These are phyloP conservation scores for Ophthalmolycus amberensis DNA, from an alignment of 2,113 vertebrate species.

Conservation along the genomic window DNA sequence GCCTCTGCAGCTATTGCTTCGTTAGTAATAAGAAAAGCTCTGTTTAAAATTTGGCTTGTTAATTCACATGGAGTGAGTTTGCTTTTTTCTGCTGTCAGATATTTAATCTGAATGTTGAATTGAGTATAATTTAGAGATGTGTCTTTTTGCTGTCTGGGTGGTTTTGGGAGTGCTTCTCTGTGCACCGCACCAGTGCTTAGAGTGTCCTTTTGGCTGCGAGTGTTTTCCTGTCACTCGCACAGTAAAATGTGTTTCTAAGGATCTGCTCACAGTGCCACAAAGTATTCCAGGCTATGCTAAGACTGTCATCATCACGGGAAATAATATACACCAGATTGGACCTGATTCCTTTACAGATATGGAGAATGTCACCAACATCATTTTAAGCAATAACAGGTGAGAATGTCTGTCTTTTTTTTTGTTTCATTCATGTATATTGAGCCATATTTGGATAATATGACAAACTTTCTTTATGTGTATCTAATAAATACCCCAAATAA, in stretches of 20 bases:
- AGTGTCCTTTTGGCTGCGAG: slow-evolving; percentile 83
- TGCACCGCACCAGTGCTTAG: slow-evolving; percentile 51
- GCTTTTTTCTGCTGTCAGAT: neutral
- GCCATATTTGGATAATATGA: slow-evolving; percentile 20
- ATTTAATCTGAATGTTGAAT: neutral
- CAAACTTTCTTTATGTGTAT: slow-evolving; percentile 33
- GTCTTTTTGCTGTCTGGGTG: slow-evolving; percentile 39
- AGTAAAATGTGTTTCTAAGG: slow-evolving; percentile 81
- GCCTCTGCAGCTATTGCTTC: slow-evolving; percentile 30
- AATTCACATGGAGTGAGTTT: neutral
- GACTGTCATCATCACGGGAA: slow-evolving; percentile 80
- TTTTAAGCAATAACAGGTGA: slow-evolving; percentile 85
- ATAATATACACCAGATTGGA: slow-evolving; percentile 76
- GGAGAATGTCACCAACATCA: slow-evolving; percentile 81
- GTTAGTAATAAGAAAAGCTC: slow-evolving; percentile 19
- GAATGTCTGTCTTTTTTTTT: slow-evolving; percentile 38
- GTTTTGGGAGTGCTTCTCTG: slow-evolving; percentile 73
- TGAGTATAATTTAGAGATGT: slow-evolving; percentile 64
- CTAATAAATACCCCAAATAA: slow-evolving; percentile 37
- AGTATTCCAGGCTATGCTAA: slow-evolving; percentile 76
- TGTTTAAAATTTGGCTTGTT: slow-evolving; percentile 13
- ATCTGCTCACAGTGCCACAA: slow-evolving; percentile 74
- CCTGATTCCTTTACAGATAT: slow-evolving; percentile 74
- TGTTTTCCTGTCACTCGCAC: slow-evolving; percentile 78
- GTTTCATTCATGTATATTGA: slow-evolving; percentile 33